phyloP scores from a whole-genome alignment of 2,888 invertebrate species.

The Pterostichus niger region DNA sequence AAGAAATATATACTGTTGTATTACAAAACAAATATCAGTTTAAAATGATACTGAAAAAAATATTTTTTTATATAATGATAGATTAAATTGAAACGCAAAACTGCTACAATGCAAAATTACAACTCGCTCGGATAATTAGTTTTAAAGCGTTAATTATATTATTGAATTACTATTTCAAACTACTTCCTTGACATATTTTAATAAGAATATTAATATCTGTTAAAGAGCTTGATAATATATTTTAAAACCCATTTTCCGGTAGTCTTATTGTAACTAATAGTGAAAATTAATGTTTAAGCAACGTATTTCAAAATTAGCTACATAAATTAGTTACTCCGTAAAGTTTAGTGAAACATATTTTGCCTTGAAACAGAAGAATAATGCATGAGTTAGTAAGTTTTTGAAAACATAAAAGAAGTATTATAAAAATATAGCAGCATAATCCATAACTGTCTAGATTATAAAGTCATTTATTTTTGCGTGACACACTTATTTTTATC shows the following conservation, averaged over 20 bases:
- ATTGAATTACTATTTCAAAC: no score
- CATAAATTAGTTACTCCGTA: background rate
- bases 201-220: background rate
- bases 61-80: no score
- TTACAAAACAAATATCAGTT: no score
- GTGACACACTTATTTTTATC: conserved; percentile 54
- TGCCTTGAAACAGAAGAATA: conserved; percentile 19
- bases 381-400: conserved; percentile 10
- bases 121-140: no score
- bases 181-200: no score
- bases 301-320: background rate
- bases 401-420: conserved; percentile 21
- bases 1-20: no score
- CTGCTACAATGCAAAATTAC: no score
- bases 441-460: conserved; percentile 35
- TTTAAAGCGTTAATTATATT: no score
- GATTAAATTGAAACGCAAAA: no score
- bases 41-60: no score
- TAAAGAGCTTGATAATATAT: conserved; percentile 16
- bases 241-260: background rate
- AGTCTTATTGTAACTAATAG: no score
- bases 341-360: conserved; percentile 27
- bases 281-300: background rate
- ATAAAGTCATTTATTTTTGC: conserved; percentile 54
- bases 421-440: background rate